phyloP scores from a whole-genome alignment of 2,888 invertebrate genomes.

The Halictus ligatus region DNA sequence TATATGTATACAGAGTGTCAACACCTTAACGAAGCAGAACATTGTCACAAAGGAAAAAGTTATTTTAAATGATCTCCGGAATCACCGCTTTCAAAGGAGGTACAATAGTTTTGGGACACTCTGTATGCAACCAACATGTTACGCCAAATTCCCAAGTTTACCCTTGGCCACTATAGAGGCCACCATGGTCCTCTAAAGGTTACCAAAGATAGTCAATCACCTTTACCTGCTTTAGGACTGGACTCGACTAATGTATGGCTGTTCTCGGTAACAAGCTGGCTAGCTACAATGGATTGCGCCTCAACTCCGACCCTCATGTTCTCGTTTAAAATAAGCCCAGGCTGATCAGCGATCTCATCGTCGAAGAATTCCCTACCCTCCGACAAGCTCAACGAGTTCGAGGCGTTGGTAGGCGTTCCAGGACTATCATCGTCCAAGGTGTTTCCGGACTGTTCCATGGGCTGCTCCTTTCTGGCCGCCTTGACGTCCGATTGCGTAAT shows the following conservation, averaged over 20 bases:
- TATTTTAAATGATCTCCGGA: no score
- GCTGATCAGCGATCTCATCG: conserved; percentile 96
- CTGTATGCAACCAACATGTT: not conserved
- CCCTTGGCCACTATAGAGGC: not conserved
- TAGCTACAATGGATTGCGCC: conserved; percentile 65
- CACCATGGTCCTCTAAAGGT: not conserved
- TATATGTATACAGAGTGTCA: no score
- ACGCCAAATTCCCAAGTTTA: not conserved
- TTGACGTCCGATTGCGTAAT: conserved; percentile 82
- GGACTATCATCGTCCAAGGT: conserved; percentile 85
- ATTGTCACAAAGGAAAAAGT: no score
- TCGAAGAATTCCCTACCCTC: conserved; percentile 94
- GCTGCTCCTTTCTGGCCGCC: conserved; percentile 82
- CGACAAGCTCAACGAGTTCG: conserved; percentile 92
- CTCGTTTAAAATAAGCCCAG: conserved; percentile 92
- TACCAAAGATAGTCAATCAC: not conserved
- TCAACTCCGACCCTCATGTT: conserved; percentile 81
- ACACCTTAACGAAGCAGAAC: no score
- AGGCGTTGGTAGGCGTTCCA: conserved; percentile 91
- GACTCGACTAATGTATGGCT: conserved; percentile 81
- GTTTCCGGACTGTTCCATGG: conserved; percentile 84
- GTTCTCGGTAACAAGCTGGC: conserved; percentile 79
- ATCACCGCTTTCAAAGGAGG: no score
- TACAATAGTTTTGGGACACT: no score
- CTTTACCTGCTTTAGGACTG: conserved; percentile 79